Percentiles rank a stretch among this genome's conserved stretches.
Conservation (phyloP, 2,888 invertebrate species). For the Drosophila histrio region DNA sequence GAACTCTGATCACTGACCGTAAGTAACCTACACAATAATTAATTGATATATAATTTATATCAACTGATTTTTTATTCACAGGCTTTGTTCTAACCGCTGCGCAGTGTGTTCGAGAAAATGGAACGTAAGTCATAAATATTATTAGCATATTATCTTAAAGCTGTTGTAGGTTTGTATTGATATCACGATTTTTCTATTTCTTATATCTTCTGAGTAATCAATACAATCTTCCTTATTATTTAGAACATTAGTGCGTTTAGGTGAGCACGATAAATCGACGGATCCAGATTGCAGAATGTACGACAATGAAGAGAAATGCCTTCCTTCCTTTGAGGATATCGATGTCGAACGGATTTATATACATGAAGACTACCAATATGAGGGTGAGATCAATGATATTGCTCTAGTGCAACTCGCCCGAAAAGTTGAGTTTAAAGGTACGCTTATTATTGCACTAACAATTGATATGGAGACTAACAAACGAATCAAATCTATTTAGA, state of each 20-base stretch:
- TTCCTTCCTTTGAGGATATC: background rate
- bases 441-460: background rate
- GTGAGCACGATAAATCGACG: conserved; percentile 5
- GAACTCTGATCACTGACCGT: conserved; percentile 27
- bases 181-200: too few species aligned
- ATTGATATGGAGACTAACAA: background rate
- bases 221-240: too few species aligned
- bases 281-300: conserved; percentile 4
- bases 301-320: background rate
- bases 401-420: conserved; percentile 19
- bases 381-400: conserved; percentile 1
- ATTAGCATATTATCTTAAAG: too few species aligned
- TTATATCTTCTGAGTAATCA: too few species aligned
- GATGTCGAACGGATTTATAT: background rate
- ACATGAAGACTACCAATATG: background rate
- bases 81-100: conserved; percentile 23
- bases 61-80: background rate
- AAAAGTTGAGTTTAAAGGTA: conserved; percentile 17
- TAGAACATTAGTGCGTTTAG: conserved; percentile 11
- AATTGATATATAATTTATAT: background rate
- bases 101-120: background rate
- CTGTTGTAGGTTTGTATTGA: too few species aligned
- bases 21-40: background rate
- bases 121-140: conserved; percentile 4
- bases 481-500: background rate